phyloP scores from a whole-genome alignment of 2,888 invertebrate genomes.

The Himalopsyche kuldschensis region DNA sequence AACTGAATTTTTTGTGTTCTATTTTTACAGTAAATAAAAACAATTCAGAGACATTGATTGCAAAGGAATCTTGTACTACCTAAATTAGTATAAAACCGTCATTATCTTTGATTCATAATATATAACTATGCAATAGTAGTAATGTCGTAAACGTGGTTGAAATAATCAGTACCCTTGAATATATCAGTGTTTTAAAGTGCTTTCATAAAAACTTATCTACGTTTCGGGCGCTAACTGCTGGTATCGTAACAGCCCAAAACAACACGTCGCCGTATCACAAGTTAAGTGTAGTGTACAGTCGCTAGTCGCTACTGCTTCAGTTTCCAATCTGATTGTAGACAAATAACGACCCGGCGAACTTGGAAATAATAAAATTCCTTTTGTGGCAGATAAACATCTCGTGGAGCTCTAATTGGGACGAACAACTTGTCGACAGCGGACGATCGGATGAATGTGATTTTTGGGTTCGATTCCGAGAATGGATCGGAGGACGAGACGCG shows the following conservation, averaged over 20 bases:
- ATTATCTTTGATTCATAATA: too few species aligned
- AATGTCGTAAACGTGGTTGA: too few species aligned
- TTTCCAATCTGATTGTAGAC: conserved; percentile 25
- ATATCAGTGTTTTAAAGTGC: not conserved
- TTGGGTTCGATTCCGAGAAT: conserved; percentile 24
- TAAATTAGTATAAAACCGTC: too few species aligned
- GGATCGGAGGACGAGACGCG: not conserved
- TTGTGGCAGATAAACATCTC: conserved; percentile 36
- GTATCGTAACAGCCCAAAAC: not conserved
- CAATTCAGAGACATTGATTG: too few species aligned
- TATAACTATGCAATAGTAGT: too few species aligned
- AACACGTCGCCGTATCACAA: not conserved
- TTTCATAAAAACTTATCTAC: not conserved
- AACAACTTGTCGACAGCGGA: conserved; percentile 11
- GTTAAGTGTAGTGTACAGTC: not conserved
- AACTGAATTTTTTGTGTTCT: too few species aligned
- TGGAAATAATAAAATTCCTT: conserved; percentile 37
- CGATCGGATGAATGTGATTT: conserved; percentile 4
- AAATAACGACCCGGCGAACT: conserved; percentile 32
- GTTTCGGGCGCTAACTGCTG: not conserved
- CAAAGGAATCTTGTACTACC: too few species aligned
- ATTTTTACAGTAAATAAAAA: too few species aligned
- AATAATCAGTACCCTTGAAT: too few species aligned
- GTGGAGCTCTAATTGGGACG: conserved; percentile 37
- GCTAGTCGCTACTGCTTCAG: not conserved